Conservation (phyloP, 92 coral and sea anemone species). For the Palythoa caribaeorum region DNA sequence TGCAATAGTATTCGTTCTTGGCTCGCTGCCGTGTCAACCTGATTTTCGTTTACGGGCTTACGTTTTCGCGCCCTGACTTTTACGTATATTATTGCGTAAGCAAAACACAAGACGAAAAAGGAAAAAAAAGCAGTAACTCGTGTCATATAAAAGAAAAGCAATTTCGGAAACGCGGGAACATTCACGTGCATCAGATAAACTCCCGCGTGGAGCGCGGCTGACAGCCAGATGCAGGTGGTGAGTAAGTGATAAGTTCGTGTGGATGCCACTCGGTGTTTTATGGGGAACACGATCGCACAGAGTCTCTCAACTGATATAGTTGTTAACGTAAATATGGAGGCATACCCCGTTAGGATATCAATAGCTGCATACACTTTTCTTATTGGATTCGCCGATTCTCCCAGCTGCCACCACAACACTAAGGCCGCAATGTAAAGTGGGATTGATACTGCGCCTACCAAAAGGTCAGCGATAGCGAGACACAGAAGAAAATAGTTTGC, state of each 20-base stretch:
- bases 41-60: background rate
- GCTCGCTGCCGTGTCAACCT: background rate
- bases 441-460: slow-evolving; percentile 39
- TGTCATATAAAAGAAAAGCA: slow-evolving; percentile 27
- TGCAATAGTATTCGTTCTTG: slow-evolving; percentile 31
- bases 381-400: slow-evolving; percentile 31
- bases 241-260: background rate
- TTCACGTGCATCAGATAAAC: slow-evolving; percentile 31
- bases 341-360: slow-evolving; percentile 21
- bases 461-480: slow-evolving; percentile 37
- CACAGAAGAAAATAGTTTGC: slow-evolving; percentile 47
- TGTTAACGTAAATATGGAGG: slow-evolving; percentile 35
- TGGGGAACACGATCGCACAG: slow-evolving; percentile 1
- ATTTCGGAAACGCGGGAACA: slow-evolving; percentile 21
- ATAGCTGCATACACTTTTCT: background rate
- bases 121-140: slow-evolving; percentile 1
- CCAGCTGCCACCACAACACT: slow-evolving; percentile 42
- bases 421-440: slow-evolving; percentile 44
- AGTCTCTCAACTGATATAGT: slow-evolving; percentile 28
- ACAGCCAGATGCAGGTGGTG: slow-evolving; percentile 19
- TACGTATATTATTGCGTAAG: slow-evolving; percentile 15
- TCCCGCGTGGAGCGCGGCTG: slow-evolving; percentile 18
- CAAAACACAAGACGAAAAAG: slow-evolving; percentile 19
- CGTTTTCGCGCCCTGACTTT: slow-evolving; percentile 15
- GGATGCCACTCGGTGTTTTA: slow-evolving; percentile 3